These are phyloP conservation scores for Melospiza melodia DNA, from an alignment of 2,113 vertebrate species.

Conservation along the genomic window DNA sequence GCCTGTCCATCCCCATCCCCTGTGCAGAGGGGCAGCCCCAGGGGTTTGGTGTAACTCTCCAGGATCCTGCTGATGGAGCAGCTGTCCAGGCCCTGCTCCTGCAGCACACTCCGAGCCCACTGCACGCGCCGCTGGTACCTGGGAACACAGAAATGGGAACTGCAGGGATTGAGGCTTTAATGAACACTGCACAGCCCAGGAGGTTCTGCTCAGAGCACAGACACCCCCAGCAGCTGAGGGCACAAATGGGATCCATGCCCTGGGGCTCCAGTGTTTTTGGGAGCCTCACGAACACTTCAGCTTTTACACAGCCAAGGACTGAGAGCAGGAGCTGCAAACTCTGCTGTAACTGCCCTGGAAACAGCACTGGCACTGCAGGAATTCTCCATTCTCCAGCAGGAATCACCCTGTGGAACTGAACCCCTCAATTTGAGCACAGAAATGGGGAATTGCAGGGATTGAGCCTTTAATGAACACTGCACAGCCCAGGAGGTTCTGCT, in stretches of 20 bases:
- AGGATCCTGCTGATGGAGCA: conserved; percentile 61
- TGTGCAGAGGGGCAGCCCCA: background rate
- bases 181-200: background rate
- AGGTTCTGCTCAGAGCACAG: background rate
- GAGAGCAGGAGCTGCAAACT: background rate
- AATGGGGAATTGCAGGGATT: no score
- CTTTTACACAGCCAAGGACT: background rate
- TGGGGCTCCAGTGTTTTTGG: background rate
- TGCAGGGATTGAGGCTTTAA: background rate
- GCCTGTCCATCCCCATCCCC: background rate
- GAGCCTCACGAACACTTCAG: background rate
- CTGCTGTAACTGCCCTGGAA: background rate
- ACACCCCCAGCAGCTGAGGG: background rate
- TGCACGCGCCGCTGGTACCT: conserved; percentile 82
- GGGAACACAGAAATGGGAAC: background rate
- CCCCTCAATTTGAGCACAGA: no score
- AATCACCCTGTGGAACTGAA: background rate
- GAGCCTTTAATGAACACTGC: no score
- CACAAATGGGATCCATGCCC: background rate
- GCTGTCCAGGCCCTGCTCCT: conserved; percentile 79
- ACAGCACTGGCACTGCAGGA: background rate
- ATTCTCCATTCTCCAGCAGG: background rate
- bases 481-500: no score
- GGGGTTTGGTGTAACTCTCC: conserved; percentile 66
- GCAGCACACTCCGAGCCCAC: conserved; percentile 77